Conservation (phyloP, 2,888 invertebrate species). For the Hydrotaea diabolus region DNA sequence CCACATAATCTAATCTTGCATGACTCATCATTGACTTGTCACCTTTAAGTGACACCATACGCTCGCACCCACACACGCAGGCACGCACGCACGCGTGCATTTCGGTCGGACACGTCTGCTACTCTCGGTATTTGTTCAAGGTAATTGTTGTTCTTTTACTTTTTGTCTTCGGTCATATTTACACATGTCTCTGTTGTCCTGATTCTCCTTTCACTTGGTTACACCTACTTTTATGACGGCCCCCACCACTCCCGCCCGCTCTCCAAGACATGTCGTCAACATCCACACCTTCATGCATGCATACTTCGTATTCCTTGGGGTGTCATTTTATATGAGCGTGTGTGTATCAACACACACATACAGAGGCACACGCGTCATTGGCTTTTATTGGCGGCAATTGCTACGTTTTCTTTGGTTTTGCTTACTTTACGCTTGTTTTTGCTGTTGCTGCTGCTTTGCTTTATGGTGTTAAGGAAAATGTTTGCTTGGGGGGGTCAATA, state of each 20-base stretch:
- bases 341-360: constrained; percentile 53
- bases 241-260: background rate
- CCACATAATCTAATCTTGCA: background rate
- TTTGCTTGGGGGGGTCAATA: constrained; percentile 47
- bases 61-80: too few species aligned
- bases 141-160: constrained; percentile 30
- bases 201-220: background rate
- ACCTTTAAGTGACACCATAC: background rate
- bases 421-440: constrained; percentile 10
- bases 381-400: constrained; percentile 44
- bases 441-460: background rate
- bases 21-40: background rate
- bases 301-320: constrained; percentile 46
- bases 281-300: background rate
- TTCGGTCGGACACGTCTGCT: background rate
- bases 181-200: constrained; percentile 21
- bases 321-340: constrained; percentile 24
- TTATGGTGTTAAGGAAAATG: constrained; percentile 51
- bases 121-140: constrained; percentile 24
- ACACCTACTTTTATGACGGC: constrained; percentile 37
- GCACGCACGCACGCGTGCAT: too few species aligned
- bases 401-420: constrained; percentile 44
- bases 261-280: background rate
- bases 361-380: constrained; percentile 45
- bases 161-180: constrained; percentile 15